These are phyloP conservation scores for Micrastur ruficollis DNA, from an alignment of 2,797 vertebrate genomes.

Conservation along the genomic window DNA sequence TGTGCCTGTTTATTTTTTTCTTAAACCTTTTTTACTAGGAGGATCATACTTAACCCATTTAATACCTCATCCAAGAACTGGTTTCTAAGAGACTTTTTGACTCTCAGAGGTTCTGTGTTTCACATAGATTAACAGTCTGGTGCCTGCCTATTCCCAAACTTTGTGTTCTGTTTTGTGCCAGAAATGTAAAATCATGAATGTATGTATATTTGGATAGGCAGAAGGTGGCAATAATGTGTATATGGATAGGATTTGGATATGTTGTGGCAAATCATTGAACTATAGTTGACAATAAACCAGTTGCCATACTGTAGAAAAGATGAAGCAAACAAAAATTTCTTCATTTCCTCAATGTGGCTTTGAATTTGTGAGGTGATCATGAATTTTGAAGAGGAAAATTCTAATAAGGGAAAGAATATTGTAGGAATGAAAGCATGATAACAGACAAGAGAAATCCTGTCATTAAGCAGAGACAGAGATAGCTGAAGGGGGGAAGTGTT, in stretches of 20 bases:
- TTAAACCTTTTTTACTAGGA: neutral
- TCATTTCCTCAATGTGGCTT: neutral
- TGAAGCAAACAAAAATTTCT: neutral
- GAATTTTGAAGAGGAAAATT: neutral
- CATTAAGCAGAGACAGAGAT: neutral
- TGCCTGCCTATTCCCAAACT: neutral
- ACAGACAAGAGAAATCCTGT: neutral
- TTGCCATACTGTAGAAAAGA: neutral
- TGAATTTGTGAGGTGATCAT: neutral
- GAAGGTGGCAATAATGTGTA: neutral
- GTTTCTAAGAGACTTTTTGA: neutral
- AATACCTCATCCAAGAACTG: neutral
- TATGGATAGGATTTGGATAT: neutral
- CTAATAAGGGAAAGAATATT: neutral
- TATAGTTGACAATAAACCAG: neutral
- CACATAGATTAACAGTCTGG: neutral
- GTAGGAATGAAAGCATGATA: neutral
- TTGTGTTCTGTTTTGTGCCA: neutral
- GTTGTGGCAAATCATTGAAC: neutral
- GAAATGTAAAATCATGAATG: neutral
- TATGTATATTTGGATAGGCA: neutral
- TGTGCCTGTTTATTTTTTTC: neutral
- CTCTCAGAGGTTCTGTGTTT: neutral
- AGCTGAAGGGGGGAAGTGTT: neutral
- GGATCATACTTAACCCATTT: neutral